Evolutionary conservation across 2,113 vertebrate species (phyloP).

Genomic region (Ibidorhyncha struthersii): DNA sequence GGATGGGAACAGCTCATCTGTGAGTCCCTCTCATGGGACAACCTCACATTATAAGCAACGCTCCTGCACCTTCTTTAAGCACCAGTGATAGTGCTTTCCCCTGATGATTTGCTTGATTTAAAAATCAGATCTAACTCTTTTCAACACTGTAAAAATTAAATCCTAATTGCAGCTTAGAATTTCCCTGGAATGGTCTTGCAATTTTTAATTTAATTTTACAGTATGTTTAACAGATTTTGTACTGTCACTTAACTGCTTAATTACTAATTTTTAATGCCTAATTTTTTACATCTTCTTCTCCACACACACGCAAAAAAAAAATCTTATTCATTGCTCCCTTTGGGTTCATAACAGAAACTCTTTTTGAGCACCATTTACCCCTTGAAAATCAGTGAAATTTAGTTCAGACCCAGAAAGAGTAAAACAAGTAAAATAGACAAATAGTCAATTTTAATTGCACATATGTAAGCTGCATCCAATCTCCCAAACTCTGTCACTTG

Average conservation of each 20-base stretch:
- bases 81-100: neutral
- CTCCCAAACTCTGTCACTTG: neutral
- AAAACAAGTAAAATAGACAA: neutral
- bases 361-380: neutral
- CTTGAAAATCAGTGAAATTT: neutral
- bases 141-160: neutral
- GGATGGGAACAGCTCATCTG: neutral
- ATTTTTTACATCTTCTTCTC: neutral
- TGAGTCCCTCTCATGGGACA: neutral
- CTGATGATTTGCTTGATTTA: neutral
- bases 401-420: neutral
- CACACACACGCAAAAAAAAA: neutral
- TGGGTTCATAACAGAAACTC: neutral
- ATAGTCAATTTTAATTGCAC: neutral
- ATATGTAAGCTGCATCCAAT: neutral
- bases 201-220: constrained; percentile 19
- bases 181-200: neutral
- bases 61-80: neutral
- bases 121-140: neutral
- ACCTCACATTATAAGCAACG: neutral
- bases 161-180: neutral
- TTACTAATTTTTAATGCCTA: neutral
- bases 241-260: neutral
- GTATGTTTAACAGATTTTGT: neutral
- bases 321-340: neutral